Evolutionary conservation across 2,113 vertebrate genomes (phyloP).

Genomic region (Addax nasomaculatus): DNA sequence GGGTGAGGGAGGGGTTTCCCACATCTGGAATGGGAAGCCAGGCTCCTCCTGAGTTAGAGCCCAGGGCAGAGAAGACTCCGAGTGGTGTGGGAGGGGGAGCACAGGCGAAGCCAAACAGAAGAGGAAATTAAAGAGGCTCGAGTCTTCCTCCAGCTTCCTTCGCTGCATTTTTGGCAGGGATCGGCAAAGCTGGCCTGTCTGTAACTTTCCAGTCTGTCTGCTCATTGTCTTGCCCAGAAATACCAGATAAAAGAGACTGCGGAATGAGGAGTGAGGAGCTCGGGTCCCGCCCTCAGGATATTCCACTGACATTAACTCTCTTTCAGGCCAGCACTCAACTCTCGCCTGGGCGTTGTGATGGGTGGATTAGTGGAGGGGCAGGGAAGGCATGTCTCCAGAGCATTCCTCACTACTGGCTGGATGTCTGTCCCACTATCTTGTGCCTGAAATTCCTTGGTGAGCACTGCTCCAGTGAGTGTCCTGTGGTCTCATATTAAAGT

Average conservation of each 20-base stretch:
- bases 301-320: slow-evolving; percentile 16
- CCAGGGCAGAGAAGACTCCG: neutral
- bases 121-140: slow-evolving; percentile 71
- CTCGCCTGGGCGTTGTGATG: neutral
- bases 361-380: neutral
- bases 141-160: slow-evolving; percentile 49
- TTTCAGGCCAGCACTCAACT: neutral
- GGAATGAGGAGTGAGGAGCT: slow-evolving; percentile 50
- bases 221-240: slow-evolving; percentile 50
- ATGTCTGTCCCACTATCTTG: neutral
- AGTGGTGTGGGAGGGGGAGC: neutral
- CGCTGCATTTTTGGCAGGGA: slow-evolving; percentile 62
- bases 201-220: slow-evolving; percentile 68
- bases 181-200: slow-evolving; percentile 17
- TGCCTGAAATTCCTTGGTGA: neutral
- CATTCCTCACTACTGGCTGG: neutral
- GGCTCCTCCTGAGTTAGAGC: neutral
- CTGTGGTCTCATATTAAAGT: neutral
- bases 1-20: neutral
- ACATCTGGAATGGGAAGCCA: neutral
- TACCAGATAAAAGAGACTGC: slow-evolving; percentile 56
- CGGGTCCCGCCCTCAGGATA: slow-evolving; percentile 43
- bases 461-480: neutral
- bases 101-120: slow-evolving; percentile 20
- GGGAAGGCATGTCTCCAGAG: neutral